These are phyloP conservation scores for Psittacula cyanocephala DNA, from an alignment of 2,113 vertebrate genomes.

Conservation along the genomic window DNA sequence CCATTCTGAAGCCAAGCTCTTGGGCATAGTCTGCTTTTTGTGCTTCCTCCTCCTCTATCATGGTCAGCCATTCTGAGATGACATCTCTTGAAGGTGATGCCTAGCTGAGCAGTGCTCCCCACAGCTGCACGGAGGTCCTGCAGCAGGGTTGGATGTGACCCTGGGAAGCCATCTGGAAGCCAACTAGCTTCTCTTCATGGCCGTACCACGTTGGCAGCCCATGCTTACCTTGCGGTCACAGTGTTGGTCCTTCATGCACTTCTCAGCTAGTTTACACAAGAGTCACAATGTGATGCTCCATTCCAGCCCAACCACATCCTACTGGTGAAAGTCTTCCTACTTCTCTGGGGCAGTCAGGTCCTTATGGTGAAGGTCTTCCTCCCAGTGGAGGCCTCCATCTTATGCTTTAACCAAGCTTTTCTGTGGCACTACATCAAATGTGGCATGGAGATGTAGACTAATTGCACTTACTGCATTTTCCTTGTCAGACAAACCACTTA, in stretches of 20 bases:
- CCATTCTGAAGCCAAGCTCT: rapidly evolving
- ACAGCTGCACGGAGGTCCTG: neutral
- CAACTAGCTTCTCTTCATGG: neutral
- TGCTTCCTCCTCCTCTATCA: neutral
- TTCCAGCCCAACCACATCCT: neutral
- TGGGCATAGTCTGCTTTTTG: neutral
- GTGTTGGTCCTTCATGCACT: neutral
- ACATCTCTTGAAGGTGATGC: rapidly evolving
- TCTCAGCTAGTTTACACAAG: neutral
- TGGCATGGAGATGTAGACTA: too few species aligned
- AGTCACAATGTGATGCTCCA: neutral
- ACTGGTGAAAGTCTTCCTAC: neutral
- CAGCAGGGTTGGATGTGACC: neutral
- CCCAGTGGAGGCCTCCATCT: neutral
- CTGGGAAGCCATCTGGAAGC: neutral
- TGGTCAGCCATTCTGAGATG: rapidly evolving
- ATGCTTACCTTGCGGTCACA: neutral
- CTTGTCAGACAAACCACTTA: neutral
- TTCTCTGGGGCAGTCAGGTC: neutral
- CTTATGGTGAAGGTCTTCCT: neutral
- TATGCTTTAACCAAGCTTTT: neutral
- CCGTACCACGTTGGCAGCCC: neutral
- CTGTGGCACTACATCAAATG: too few species aligned
- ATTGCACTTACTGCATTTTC: neutral
- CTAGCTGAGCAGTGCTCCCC: neutral